Conservation (phyloP, 2,113 vertebrate species). For the Pygoscelis antarcticus region DNA sequence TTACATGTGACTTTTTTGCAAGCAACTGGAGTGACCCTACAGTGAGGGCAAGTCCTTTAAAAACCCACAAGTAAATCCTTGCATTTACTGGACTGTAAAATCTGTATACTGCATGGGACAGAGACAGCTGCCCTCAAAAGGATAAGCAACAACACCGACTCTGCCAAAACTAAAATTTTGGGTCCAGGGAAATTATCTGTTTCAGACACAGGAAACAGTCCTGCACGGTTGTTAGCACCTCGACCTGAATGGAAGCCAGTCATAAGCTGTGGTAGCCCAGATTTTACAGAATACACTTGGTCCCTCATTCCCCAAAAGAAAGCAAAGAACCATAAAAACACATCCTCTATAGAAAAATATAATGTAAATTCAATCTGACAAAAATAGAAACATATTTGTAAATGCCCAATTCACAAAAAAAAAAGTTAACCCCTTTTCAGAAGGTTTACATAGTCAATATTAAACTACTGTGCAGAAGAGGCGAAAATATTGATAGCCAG, state of each 20-base stretch:
- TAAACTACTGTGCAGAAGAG: background rate
- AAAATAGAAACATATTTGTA: background rate
- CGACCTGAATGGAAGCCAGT: background rate
- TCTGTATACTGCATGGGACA: background rate
- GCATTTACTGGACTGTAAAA: background rate
- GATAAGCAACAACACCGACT: background rate
- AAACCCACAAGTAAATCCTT: background rate
- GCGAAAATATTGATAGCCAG: constrained; percentile 42
- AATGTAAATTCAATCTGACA: background rate
- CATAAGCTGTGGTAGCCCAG: background rate
- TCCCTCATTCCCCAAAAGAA: background rate
- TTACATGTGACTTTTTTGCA: background rate
- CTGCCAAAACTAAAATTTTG: background rate
- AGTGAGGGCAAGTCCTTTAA: background rate
- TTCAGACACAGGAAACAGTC: background rate
- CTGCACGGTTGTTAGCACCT: background rate
- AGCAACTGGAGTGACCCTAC: background rate
- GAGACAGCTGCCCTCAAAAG: background rate
- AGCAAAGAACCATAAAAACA: background rate
- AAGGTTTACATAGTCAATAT: background rate
- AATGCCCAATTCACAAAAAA: background rate
- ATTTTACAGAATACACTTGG: background rate
- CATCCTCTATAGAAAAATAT: background rate
- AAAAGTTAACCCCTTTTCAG: background rate
- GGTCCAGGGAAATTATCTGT: background rate